Evolutionary conservation across 1,140 invertebrate species (phyloP).

Genomic region (Helicoverpa armigera): DNA sequence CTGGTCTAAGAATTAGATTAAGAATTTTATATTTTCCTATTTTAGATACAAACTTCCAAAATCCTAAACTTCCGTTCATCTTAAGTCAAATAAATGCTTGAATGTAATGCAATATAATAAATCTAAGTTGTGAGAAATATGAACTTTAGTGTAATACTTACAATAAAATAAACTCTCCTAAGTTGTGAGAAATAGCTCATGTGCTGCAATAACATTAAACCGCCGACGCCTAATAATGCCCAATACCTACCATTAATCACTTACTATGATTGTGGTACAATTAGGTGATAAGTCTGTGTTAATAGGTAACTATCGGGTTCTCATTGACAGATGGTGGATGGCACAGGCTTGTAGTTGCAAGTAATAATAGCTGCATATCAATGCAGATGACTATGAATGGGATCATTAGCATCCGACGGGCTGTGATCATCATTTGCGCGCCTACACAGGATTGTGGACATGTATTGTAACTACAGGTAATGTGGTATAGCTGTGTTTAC

Average conservation of each 20-base stretch:
- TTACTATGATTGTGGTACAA: conserved; percentile 54
- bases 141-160: no score
- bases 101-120: no score
- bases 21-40: no score
- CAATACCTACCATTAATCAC: conserved; percentile 45
- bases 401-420: conserved; percentile 70
- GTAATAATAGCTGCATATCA: conserved; percentile 77
- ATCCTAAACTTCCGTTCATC: no score
- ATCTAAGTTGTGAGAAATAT: no score
- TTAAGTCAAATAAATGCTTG: no score
- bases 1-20: no score
- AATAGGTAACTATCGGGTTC: conserved; percentile 58
- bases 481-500: not conserved
- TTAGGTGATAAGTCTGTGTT: conserved; percentile 65
- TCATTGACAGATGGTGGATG: conserved; percentile 68
- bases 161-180: no score
- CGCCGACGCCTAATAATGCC: not conserved
- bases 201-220: not conserved
- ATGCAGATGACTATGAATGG: conserved; percentile 81
- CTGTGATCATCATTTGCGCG: conserved; percentile 70
- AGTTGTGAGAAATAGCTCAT: no score
- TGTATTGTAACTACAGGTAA: not conserved
- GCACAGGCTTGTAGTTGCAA: conserved; percentile 66
- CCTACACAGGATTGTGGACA: not conserved
- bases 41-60: no score